Evolutionary conservation across 92 coral and sea anemone species (phyloP).

Genomic region (Siderastrea siderea): DNA sequence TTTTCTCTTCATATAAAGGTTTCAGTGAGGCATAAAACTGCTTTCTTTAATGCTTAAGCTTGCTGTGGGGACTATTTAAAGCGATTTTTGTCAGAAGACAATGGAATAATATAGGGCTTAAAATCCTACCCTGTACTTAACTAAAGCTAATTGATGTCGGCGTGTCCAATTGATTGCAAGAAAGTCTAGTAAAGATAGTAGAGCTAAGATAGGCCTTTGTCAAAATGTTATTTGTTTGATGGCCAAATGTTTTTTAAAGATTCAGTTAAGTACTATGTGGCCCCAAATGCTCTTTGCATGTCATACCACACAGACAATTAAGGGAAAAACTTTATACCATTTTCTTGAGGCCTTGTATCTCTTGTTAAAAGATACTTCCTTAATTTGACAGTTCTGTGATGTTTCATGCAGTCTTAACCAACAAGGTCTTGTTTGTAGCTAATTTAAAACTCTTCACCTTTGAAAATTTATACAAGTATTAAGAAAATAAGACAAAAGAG

Average conservation of each 20-base stretch:
- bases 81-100: conserved; percentile 8
- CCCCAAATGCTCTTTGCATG: no score
- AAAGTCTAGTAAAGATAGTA: not conserved
- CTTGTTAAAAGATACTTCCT: not conserved
- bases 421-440: not conserved
- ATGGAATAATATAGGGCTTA: not conserved
- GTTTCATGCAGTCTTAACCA: not conserved
- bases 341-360: no score
- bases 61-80: not conserved
- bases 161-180: not conserved
- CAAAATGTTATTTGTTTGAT: no score
- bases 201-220: no score
- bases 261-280: no score
- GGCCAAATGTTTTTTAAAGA: no score
- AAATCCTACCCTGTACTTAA: not conserved
- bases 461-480: not conserved
- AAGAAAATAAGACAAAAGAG: not conserved
- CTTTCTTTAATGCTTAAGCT: conserved; percentile 14
- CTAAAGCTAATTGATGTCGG: not conserved
- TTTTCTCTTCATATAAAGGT: conserved; percentile 12
- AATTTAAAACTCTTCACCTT: conserved; percentile 2
- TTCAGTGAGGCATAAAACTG: conserved; percentile 23
- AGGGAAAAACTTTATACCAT: no score
- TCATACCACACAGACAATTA: no score
- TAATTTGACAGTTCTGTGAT: not conserved